phyloP scores from a whole-genome alignment of 1,140 invertebrate genomes.

The Bathynomus jamesi region DNA sequence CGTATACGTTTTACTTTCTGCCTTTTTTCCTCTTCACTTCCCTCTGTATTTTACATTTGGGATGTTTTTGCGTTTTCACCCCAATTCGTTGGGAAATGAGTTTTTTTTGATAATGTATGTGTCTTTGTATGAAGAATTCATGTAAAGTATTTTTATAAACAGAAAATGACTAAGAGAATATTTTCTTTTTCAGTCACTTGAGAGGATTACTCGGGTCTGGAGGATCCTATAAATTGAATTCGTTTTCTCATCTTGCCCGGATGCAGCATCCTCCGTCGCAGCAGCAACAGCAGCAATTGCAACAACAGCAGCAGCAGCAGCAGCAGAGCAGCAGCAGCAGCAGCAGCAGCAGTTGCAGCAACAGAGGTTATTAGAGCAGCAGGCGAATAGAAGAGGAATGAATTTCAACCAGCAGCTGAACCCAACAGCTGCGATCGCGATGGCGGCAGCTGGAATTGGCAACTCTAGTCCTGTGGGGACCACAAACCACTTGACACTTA shows the following conservation, averaged over 20 bases:
- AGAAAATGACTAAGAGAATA: no score
- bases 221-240: conserved; percentile 35
- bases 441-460: conserved; percentile 11
- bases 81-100: no score
- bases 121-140: no score
- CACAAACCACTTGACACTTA: conserved; percentile 18
- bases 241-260: conserved; percentile 30
- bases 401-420: background rate
- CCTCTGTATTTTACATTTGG: no score
- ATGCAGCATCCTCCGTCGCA: conserved; percentile 21
- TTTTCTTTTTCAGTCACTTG: conserved; percentile 24
- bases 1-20: no score
- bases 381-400: background rate
- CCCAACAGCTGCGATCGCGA: conserved; percentile 1
- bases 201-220: conserved; percentile 32
- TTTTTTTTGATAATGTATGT: no score
- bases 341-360: conserved; percentile 27
- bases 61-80: no score
- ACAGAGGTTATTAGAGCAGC: conserved; percentile 18
- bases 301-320: conserved; percentile 23
- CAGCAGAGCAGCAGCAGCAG: no score
- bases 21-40: no score
- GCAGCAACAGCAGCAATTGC: conserved; percentile 30
- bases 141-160: no score
- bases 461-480: conserved; percentile 3